Conservation (phyloP, 2,888 invertebrate genomes). For the Melanostoma mellinum region DNA sequence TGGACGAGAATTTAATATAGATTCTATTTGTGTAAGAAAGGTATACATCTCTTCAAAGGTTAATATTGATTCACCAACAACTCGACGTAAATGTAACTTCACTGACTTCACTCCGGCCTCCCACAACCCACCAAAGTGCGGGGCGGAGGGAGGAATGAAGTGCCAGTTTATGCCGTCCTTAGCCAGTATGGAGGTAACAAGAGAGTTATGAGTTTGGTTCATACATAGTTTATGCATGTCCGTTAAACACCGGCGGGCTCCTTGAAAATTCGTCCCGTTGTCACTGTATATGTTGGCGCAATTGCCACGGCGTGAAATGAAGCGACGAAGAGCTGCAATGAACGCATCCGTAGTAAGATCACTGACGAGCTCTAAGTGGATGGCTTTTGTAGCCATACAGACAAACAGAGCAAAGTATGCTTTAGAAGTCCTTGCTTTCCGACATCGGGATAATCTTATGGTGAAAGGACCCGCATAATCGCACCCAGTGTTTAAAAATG, state of each 20-base stretch:
- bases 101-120: conserved; percentile 60
- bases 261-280: conserved; percentile 65
- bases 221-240: conserved; percentile 52
- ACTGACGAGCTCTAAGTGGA: conserved; percentile 44
- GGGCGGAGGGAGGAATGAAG: conserved; percentile 57
- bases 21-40: conserved; percentile 44
- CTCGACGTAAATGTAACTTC: conserved; percentile 59
- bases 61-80: conserved; percentile 21
- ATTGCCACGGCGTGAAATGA: conserved; percentile 49
- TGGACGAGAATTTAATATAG: conserved; percentile 61
- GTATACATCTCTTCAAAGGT: conserved; percentile 57
- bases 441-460: conserved; percentile 35
- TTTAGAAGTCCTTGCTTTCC: conserved; percentile 30
- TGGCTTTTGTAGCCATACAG: conserved; percentile 58
- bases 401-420: conserved; percentile 53
- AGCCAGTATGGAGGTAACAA: conserved; percentile 46
- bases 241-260: conserved; percentile 45
- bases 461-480: conserved; percentile 55
- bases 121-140: conserved; percentile 66
- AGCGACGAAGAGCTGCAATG: conserved; percentile 52
- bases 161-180: conserved; percentile 59
- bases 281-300: conserved; percentile 56
- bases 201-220: conserved; percentile 39
- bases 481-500: conserved; percentile 40
- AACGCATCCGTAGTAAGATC: conserved; percentile 61